Base-by-base conservation (phyloP, 92 coral and sea anemone species). In the Epizoanthus ramosus region DNA sequence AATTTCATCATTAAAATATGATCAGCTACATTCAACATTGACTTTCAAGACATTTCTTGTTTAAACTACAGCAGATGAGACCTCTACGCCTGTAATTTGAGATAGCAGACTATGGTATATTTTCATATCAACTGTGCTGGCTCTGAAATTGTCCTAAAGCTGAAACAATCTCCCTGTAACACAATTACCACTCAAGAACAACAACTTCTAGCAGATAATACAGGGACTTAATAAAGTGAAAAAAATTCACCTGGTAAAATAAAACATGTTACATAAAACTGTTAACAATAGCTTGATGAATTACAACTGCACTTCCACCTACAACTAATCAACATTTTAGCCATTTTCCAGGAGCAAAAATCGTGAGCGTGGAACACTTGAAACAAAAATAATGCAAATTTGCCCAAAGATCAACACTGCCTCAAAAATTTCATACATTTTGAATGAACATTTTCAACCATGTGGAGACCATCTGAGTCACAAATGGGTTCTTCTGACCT, bases 171-270 rank as follows among this genome's bases (percentile, higher is more conserved):
- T 81, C 69, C 58, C 23, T 43, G 63, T 43, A 82, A 84, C 80
- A 64, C 88, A 87, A 92, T 92, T 87, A 87, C 81, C 79, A 68
- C 92, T 91, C 53, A 60, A 61, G 60, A 75, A 85, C 64, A 45
- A 57, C 50, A 74, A 37, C 58, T 84, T 63, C 65, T 28, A 63
- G n/a, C 50, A 84, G 75, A 84, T 63, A 84, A 84, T 63, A 63
- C 65, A 18, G 45, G 71, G 53, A 63, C 80, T 50, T 74, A 84
- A 59, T 84, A 73, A 84, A 25, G 74, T n/a, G 54, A 35, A 28
- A 60, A 6, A 68, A 54, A 52, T 88, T 85, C 87, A 88, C 82
- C 82, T 88, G 85, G 85, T 61, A 79, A 70, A 88, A 72, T 57
- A 84, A 54, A 80, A 80, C 63, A 80, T 80, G 31, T 67, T 53